Percentiles rank a stretch among this genome's conserved stretches.
phyloP scores from a whole-genome alignment of 2,888 invertebrate genomes.

The Drosophila pullipes region DNA sequence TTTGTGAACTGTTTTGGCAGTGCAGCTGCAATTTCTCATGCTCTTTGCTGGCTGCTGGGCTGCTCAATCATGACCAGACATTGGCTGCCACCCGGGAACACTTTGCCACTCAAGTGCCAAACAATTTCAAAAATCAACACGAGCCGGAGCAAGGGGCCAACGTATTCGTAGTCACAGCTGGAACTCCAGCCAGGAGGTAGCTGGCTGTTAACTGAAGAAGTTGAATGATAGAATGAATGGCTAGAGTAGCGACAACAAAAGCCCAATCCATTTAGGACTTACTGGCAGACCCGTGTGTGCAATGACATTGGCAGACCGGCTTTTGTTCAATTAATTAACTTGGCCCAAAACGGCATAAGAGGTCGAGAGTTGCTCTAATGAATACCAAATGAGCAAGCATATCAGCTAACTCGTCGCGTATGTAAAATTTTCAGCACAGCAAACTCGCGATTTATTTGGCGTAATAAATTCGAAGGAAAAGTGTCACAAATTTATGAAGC shows the following conservation, averaged over 20 bases:
- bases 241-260: constrained; percentile 25
- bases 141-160: constrained; percentile 39
- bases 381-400: constrained; percentile 76
- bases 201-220: constrained; percentile 1
- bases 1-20: constrained; percentile 35
- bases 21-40: constrained; percentile 60
- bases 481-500: constrained; percentile 81
- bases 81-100: constrained; percentile 64
- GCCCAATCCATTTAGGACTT: constrained; percentile 63
- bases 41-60: constrained; percentile 40
- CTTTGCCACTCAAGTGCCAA: constrained; percentile 77
- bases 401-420: constrained; percentile 43
- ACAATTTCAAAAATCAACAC: constrained; percentile 78
- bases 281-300: constrained; percentile 28
- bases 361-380: constrained; percentile 65
- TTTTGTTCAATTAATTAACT: constrained; percentile 77
- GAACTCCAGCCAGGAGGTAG: neutral
- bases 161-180: constrained; percentile 6
- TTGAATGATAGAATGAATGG: constrained; percentile 16
- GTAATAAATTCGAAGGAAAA: constrained; percentile 76
- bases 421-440: constrained; percentile 43
- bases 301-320: constrained; percentile 52
- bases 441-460: constrained; percentile 73
- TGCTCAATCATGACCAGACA: constrained; percentile 54
- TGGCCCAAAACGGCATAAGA: constrained; percentile 52